Conservation (phyloP, 2,888 invertebrate genomes). For the Drepanosiphum platanoidis region DNA sequence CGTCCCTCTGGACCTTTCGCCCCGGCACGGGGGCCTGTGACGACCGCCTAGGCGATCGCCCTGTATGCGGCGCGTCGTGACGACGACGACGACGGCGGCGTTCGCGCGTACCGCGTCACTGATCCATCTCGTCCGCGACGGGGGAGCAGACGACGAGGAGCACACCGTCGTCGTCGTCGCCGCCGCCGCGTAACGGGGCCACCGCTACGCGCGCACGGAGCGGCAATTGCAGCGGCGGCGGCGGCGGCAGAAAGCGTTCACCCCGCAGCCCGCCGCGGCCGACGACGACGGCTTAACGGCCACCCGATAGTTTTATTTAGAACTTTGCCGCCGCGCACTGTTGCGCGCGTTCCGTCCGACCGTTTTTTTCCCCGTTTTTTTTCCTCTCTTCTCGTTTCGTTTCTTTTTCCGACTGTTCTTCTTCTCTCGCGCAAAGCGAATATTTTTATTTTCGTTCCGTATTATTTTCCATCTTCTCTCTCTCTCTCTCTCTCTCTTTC, state of each 20-base stretch:
- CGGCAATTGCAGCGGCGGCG: background rate
- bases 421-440: background rate
- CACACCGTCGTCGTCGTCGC: background rate
- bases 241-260: background rate
- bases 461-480: background rate
- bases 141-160: background rate
- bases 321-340: slow-evolving; percentile 49
- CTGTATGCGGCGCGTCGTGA: background rate
- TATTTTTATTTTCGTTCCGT: background rate
- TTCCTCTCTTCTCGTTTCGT: background rate
- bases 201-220: background rate
- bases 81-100: background rate
- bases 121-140: background rate
- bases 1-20: background rate
- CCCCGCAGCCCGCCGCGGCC: background rate
- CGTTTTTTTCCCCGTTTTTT: background rate
- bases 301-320: slow-evolving; percentile 54
- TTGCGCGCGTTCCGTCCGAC: slow-evolving; percentile 2
- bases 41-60: background rate
- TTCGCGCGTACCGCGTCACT: no score
- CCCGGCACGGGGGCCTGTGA: background rate
- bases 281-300: slow-evolving; percentile 17
- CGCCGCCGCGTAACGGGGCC: background rate
- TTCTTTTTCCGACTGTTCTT: no score
- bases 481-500: background rate